These are phyloP conservation scores for Wiebesia pumilae DNA, from an alignment of 1,140 invertebrate genomes.

Conservation along the genomic window DNA sequence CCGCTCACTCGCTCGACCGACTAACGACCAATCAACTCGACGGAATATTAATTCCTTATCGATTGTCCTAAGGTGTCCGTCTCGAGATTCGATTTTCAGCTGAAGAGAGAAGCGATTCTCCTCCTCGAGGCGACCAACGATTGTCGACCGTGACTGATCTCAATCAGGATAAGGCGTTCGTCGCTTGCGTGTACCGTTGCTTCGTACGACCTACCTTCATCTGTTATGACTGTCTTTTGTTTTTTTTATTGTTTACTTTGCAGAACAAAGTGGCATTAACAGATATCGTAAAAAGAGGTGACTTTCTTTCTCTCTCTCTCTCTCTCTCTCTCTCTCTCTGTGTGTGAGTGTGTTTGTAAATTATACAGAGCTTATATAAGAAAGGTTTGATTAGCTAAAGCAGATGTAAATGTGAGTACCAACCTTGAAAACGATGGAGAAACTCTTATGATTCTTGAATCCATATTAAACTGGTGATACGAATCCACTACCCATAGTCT, in stretches of 20 bases:
- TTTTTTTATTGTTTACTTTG: slow-evolving; percentile 6
- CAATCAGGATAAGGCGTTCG: slow-evolving; percentile 48
- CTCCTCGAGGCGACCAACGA: slow-evolving; percentile 37
- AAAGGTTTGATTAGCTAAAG: not conserved
- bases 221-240: slow-evolving; percentile 38
- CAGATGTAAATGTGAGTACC: slow-evolving; percentile 53
- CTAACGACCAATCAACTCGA: slow-evolving; percentile 71
- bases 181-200: slow-evolving; percentile 63
- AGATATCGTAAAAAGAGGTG: not conserved
- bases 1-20: slow-evolving; percentile 17
- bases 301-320: too few species aligned
- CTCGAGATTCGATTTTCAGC: slow-evolving; percentile 55
- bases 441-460: slow-evolving; percentile 33
- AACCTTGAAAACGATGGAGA: slow-evolving; percentile 60
- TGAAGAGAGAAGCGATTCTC: slow-evolving; percentile 49
- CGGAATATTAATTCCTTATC: slow-evolving; percentile 74
- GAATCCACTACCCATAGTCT: slow-evolving; percentile 78
- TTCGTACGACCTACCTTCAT: slow-evolving; percentile 57
- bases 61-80: slow-evolving; percentile 65
- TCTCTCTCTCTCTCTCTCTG: too few species aligned
- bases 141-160: slow-evolving; percentile 58
- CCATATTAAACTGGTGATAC: slow-evolving; percentile 78
- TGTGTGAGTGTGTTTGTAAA: not conserved
- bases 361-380: not conserved
- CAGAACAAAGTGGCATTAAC: not conserved